A percentile compares a stretch with the other conserved stretches of the same genome.
Conservation (phyloP, 2,888 invertebrate genomes). For the Acanthosepion lycidas region DNA sequence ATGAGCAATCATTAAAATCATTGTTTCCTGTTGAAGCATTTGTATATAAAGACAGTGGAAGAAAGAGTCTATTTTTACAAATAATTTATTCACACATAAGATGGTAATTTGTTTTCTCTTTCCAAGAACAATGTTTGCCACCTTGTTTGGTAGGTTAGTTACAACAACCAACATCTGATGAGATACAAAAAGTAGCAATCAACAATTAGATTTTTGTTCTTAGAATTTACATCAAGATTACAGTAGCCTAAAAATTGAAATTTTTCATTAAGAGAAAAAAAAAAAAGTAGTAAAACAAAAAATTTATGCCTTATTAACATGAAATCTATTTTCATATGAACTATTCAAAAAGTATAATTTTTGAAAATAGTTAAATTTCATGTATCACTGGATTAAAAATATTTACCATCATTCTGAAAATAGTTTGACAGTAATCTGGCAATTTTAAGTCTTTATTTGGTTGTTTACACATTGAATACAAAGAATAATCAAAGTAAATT, state of each 20-base stretch:
- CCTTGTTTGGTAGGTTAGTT: neutral
- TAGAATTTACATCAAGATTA: slow-evolving; percentile 33
- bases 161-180: neutral
- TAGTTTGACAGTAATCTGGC: too few relatives aligned
- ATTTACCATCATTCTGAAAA: neutral
- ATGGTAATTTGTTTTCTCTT: neutral
- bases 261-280: neutral
- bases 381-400: neutral
- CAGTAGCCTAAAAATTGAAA: neutral
- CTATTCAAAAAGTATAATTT: neutral
- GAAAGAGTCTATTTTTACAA: slow-evolving; percentile 4
- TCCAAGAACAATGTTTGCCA: slow-evolving; percentile 33
- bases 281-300: too few relatives aligned
- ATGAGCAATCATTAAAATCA: neutral
- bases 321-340: neutral
- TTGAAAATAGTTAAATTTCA: neutral
- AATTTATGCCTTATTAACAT: neutral
- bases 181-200: slow-evolving; percentile 2
- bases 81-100: slow-evolving; percentile 9
- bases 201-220: neutral
- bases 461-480: too few relatives aligned
- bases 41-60: neutral
- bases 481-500: neutral
- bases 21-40: neutral
- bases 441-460: too few relatives aligned